Evolutionary conservation across 2,797 vertebrate species (phyloP).

Genomic region (Leptodactylus fallax): DNA sequence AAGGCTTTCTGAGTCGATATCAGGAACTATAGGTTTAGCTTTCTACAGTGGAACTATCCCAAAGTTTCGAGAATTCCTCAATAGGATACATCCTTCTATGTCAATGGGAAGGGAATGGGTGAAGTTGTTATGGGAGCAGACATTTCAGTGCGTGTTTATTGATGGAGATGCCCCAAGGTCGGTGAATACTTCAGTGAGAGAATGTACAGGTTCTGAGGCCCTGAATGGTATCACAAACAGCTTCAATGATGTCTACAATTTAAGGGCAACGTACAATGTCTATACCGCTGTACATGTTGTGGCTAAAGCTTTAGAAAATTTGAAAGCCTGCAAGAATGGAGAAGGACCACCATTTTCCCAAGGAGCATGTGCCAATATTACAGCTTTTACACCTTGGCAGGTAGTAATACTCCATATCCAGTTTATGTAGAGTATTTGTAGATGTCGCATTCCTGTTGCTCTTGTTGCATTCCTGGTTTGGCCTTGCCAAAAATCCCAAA

Average conservation of each 20-base stretch:
- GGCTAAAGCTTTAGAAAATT: constrained; percentile 25
- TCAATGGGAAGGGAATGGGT: not conserved
- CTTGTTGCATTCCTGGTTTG: too few species aligned
- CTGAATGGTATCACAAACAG: not conserved
- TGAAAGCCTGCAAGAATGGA: constrained; percentile 9
- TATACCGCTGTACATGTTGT: constrained; percentile 31
- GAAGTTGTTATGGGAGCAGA: constrained; percentile 25
- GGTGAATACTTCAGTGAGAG: not conserved
- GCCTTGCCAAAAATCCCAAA: too few species aligned
- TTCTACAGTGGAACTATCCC: constrained; percentile 2
- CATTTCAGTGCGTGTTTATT: not conserved
- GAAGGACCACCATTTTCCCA: not conserved
- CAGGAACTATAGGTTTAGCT: constrained; percentile 36
- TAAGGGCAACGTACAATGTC: constrained; percentile 38
- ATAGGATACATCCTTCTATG: constrained; percentile 21
- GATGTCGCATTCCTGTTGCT: too few species aligned
- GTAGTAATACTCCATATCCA: not conserved
- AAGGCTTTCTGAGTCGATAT: not conserved
- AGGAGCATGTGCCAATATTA: not conserved
- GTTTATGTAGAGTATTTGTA: too few species aligned
- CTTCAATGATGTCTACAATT: constrained; percentile 33
- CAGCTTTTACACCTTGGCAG: constrained; percentile 7
- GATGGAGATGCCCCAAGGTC: not conserved
- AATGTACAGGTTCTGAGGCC: constrained; percentile 3
- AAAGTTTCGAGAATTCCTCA: constrained; percentile 35